These are phyloP conservation scores for Sciurus vulgaris DNA, from an alignment of 2,797 vertebrate species.

Conservation along the genomic window DNA sequence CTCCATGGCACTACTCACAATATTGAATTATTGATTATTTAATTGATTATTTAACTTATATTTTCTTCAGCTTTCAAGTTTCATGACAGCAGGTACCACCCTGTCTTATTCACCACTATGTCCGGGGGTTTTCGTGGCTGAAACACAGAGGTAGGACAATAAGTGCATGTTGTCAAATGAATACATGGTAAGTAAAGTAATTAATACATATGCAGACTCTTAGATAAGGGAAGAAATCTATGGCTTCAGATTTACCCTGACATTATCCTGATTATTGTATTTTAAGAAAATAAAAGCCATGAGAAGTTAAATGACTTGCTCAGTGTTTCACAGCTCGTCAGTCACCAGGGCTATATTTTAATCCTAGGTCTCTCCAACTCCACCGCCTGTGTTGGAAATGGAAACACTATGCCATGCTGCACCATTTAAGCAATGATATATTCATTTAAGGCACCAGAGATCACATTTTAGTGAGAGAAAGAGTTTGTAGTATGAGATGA, in stretches of 20 bases:
- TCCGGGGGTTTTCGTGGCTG: not conserved
- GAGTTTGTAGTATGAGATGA: conserved; percentile 76
- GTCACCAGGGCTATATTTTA: conserved; percentile 29
- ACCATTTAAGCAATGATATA: conserved; percentile 73
- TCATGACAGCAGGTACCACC: not conserved
- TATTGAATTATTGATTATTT: not conserved
- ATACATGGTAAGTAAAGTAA: not conserved
- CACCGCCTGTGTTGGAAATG: conserved; percentile 65
- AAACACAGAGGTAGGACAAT: not conserved
- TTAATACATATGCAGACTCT: not conserved
- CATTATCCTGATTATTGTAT: not conserved
- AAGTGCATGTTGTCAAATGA: not conserved
- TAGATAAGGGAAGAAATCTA: not conserved
- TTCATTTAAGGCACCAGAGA: conserved; percentile 78
- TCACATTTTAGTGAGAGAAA: conserved; percentile 77
- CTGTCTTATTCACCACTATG: not conserved
- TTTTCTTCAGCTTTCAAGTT: not conserved
- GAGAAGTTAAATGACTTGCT: not conserved
- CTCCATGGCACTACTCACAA: not conserved
- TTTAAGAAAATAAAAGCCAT: not conserved
- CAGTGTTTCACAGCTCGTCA: conserved; percentile 15
- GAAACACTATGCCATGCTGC: conserved; percentile 30
- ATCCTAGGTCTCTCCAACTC: conserved; percentile 3
- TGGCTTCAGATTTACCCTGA: not conserved
- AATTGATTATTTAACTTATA: not conserved